Evolutionary conservation across 2,113 vertebrate species (phyloP).

Genomic region (Meles meles): DNA sequence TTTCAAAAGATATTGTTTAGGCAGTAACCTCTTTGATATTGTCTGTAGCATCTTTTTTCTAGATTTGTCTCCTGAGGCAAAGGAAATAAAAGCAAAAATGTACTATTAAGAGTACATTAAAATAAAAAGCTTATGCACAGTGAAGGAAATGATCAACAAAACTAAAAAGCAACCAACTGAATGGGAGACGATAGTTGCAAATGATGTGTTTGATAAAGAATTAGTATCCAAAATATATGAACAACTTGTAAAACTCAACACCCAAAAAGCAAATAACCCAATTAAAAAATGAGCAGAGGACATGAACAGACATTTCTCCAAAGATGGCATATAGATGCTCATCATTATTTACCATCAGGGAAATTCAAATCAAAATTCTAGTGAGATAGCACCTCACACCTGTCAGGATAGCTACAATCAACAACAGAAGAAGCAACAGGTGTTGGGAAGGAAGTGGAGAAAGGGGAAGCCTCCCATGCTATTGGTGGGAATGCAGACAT

Average conservation of each 20-base stretch:
- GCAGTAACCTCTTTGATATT: background rate
- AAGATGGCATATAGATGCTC: background rate
- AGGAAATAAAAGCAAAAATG: background rate
- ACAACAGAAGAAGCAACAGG: background rate
- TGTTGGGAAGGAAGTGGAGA: background rate
- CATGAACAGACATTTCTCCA: background rate
- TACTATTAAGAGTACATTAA: background rate
- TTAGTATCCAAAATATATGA: background rate
- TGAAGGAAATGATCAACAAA: background rate
- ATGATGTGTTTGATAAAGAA: background rate
- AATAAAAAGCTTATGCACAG: background rate
- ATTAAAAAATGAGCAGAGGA: background rate
- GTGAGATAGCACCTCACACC: background rate
- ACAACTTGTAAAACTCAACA: background rate
- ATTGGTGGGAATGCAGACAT: background rate
- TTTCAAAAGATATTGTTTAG: background rate
- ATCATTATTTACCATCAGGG: background rate
- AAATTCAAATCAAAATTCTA: background rate
- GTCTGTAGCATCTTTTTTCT: background rate
- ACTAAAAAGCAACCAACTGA: background rate
- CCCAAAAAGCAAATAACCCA: background rate
- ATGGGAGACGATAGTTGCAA: background rate
- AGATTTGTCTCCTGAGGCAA: background rate
- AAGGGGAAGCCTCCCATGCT: background rate
- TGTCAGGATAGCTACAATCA: background rate